Base-by-base conservation (phyloP, 2,888 invertebrate species). In the Perdita meconis region DNA sequence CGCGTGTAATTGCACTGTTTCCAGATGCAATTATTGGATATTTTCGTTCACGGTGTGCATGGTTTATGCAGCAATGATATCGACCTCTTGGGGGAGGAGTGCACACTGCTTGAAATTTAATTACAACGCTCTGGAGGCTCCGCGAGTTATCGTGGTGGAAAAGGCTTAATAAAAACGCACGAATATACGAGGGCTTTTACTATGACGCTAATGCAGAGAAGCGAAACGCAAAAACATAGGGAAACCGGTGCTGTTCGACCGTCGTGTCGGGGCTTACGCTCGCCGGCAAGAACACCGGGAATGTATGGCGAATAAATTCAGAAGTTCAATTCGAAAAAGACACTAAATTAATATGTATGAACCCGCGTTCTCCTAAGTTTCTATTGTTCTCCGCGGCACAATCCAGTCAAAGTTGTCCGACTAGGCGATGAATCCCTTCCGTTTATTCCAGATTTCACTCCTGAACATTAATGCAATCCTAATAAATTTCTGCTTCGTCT, bases 91-190 rank as follows among this genome's bases (percentile, higher is more conserved):
- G 56, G 30, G 66, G 71, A 69, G n/a, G 71, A 72, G 72, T 72
- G 71, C 73, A 73, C 61, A 74, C 68, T 65, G 83, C 78, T 83
- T 74, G 78, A 84, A 84, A 83, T 83, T 83, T 83, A 83, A 83
- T 83, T 83, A 83, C 73, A 79, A 84, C 73, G 81, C 81, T 83
- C 67, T 64, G 50, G 66, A 79, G 78, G 50, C 36, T 50, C 59
- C 55, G 55, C 47, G 66, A 71, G 63, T 68, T 77, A 55, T 78
- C 61, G 63, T n/a, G 26, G 61, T 55, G 71, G 68, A 79, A 83
- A 74, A 78, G 60, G 74, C 64, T 84, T 81, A 72, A 72, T 83
- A 84, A 83, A 80, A 80, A 80, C 74, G 71, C 70, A 82, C 59
- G 80, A 77, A 81, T 84, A 72, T 74, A 80, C 66, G 69, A 73